Percentiles rank a stretch among this genome's conserved stretches.
Evolutionary conservation across 2,113 vertebrate genomes (phyloP).

Genomic region (Thryonomys swinderianus): DNA sequence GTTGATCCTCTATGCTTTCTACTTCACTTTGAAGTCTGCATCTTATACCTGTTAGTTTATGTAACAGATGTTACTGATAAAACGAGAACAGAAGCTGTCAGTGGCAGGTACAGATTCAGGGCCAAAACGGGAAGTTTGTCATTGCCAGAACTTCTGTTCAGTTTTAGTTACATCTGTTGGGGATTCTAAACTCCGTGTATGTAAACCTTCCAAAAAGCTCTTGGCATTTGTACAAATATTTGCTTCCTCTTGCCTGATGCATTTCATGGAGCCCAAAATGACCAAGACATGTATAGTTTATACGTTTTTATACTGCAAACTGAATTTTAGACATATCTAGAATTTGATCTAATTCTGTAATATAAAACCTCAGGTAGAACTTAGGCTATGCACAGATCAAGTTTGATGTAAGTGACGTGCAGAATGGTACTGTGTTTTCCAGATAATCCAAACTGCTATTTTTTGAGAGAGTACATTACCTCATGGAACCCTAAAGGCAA

Average conservation of each 20-base stretch:
- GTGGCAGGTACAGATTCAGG: slow-evolving; percentile 48
- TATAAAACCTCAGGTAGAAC: neutral
- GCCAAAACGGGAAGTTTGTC: neutral
- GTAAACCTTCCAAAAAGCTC: slow-evolving; percentile 4
- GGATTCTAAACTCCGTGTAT: neutral
- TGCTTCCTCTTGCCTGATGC: neutral
- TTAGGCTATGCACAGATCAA: neutral
- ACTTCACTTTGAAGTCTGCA: neutral
- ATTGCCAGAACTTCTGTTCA: slow-evolving; percentile 34
- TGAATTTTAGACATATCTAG: slow-evolving; percentile 9
- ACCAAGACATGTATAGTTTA: neutral
- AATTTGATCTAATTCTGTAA: slow-evolving; percentile 45
- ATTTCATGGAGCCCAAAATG: neutral
- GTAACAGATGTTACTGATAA: slow-evolving; percentile 58
- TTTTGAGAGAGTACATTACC: neutral
- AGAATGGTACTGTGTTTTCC: neutral
- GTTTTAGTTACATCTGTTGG: slow-evolving; percentile 42
- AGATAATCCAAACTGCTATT: neutral
- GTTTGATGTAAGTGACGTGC: neutral
- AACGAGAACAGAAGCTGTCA: slow-evolving; percentile 52
- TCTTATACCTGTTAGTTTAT: neutral
- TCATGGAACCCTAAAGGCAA: neutral
- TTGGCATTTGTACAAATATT: slow-evolving; percentile 30
- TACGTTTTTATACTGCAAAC: neutral
- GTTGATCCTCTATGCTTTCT: neutral